Base-by-base conservation (phyloP, 1,140 invertebrate species). In the Drosophila murphyi region DNA sequence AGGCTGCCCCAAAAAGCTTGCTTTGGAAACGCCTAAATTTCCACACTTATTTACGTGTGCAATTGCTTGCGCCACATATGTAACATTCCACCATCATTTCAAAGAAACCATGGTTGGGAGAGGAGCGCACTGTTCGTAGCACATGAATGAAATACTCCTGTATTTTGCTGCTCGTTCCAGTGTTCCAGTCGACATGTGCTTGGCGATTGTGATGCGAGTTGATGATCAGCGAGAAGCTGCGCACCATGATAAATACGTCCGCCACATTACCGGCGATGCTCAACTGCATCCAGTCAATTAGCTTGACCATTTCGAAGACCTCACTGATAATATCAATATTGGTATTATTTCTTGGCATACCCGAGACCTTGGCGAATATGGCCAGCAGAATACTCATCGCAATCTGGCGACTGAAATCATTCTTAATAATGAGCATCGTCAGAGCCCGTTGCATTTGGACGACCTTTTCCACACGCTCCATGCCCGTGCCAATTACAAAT, bases 171-270 rank as follows among this genome's bases (percentile, higher is more conserved):
- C 56, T 64, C 2, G 69, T 2, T 7, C 29, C 12, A 2, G 7
- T 4, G 31, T 54, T 3, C 71, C 71, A 68, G 35, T 61, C 5
- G n/a, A 12, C 0, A 54, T 67, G 32, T 2, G 8, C 2, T 0
- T 8, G 0, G 4, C 71, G 64, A 61, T 69, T 68, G 2, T 34
- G 8, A 2, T 39, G 3, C 6, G 64, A 35, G 41, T 73, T 73
- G 0, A 69, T 54, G 10, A 73, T 73, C 28, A 69, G 5, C 0
- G 41, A 12, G 28, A 73, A 73, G 43, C 56, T 41, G 28, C 56
- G 71, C 1, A 73, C 48, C n/a, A 73, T 35, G 4, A 48, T 41
- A 61, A 61, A 69, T 12, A 73, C 29, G 6, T 73, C 71, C 5
- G 50, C 3, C 7, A 41, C 39, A 3, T 56, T 35, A 4, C 35